phyloP scores from a whole-genome alignment of 2,113 vertebrate genomes.

The Elachura formosa region DNA sequence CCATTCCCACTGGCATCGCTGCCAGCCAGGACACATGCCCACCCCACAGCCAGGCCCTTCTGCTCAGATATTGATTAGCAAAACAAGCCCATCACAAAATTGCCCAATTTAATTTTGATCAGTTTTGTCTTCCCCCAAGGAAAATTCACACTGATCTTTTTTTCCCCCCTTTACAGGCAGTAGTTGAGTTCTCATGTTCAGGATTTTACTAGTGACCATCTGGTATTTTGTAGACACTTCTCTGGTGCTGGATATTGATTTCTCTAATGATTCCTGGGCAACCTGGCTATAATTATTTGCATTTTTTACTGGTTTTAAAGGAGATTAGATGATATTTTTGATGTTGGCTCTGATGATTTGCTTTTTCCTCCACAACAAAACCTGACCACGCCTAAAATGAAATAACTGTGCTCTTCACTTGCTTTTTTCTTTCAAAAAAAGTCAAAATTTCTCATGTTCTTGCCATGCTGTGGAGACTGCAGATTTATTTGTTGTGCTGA shows the following conservation, averaged over 20 bases:
- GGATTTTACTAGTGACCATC: background rate
- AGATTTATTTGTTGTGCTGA: background rate
- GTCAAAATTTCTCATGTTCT: too few species aligned
- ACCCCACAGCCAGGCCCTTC: background rate
- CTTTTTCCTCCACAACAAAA: background rate
- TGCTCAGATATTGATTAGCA: background rate
- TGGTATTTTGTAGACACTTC: background rate
- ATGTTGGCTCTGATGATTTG: background rate
- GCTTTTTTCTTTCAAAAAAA: background rate
- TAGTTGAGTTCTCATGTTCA: background rate
- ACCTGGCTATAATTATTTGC: background rate
- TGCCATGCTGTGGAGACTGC: rapidly evolving
- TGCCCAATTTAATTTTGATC: background rate
- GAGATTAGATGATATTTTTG: background rate
- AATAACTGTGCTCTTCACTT: background rate
- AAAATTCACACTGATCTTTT: background rate
- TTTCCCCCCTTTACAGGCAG: background rate
- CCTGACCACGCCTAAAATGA: background rate
- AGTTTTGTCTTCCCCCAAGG: background rate
- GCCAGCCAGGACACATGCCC: background rate
- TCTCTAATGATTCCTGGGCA: background rate
- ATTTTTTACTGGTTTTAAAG: background rate
- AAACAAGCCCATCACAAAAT: background rate
- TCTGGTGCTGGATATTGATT: background rate
- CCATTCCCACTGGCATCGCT: background rate